A percentile compares a stretch with the other conserved stretches of the same genome.
Conservation (phyloP, 2,888 invertebrate species). For the Lasius platythorax region DNA sequence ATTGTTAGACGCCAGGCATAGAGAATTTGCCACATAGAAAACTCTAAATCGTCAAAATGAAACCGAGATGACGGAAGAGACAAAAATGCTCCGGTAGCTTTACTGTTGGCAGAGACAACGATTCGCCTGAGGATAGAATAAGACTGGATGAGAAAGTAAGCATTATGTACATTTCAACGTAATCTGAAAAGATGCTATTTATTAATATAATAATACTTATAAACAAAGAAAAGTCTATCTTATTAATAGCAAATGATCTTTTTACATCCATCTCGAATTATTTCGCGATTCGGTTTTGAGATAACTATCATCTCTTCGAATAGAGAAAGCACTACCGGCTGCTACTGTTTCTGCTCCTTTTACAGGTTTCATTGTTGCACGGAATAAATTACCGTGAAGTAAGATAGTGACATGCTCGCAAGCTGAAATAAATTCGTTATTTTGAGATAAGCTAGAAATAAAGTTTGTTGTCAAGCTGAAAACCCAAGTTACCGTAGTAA, state of each 20-base stretch:
- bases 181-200: background rate
- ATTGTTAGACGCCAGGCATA: no score
- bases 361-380: slow-evolving; percentile 18
- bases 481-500: slow-evolving; percentile 47
- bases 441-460: background rate
- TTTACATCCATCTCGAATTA: background rate
- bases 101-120: background rate
- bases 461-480: background rate
- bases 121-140: background rate
- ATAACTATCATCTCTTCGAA: background rate
- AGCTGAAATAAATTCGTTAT: slow-evolving; percentile 41
- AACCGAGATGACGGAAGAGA: no score
- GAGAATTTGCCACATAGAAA: no score
- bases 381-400: slow-evolving; percentile 50
- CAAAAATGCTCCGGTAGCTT: no score
- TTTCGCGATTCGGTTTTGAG: background rate
- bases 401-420: slow-evolving; percentile 37
- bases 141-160: background rate
- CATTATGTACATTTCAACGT: background rate
- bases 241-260: background rate
- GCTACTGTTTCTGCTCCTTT: background rate
- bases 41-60: no score
- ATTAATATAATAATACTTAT: slow-evolving; percentile 23
- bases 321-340: background rate
- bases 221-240: background rate